Conservation (phyloP, 2,113 vertebrate species). For the Scomber scombrus region DNA sequence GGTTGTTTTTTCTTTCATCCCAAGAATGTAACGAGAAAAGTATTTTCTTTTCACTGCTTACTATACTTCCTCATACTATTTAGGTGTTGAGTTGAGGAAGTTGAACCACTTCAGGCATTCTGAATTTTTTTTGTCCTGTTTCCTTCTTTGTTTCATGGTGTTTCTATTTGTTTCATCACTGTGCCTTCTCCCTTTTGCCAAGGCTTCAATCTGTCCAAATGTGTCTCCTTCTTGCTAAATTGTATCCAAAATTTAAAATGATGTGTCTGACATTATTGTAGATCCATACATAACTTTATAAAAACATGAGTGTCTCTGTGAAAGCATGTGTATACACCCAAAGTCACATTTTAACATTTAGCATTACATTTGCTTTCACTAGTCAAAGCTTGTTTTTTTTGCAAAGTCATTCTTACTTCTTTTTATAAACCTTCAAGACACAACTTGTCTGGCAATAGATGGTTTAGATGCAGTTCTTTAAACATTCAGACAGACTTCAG, state of each 20-base stretch:
- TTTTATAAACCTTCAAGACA: neutral
- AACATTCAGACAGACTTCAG: neutral
- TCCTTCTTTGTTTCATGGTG: conserved; percentile 1
- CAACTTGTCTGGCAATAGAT: neutral
- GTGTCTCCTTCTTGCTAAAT: neutral
- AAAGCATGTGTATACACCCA: too few species aligned
- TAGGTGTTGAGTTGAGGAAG: conserved; percentile 27
- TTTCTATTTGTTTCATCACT: neutral
- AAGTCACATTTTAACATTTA: too few species aligned
- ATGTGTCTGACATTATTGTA: too few species aligned
- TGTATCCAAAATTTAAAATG: too few species aligned
- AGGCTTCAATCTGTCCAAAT: neutral
- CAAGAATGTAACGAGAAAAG: neutral
- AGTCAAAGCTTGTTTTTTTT: neutral
- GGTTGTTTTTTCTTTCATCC: neutral
- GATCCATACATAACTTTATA: too few species aligned
- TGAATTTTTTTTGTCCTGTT: conserved; percentile 1
- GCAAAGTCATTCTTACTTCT: too few species aligned
- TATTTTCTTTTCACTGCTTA: neutral
- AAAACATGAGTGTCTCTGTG: too few species aligned
- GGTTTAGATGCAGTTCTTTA: too few species aligned
- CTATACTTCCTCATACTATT: conserved; percentile 36
- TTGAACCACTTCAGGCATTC: neutral
- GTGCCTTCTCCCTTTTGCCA: neutral
- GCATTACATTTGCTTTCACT: neutral